These are phyloP conservation scores for Pelagia noctiluca DNA, from an alignment of 30 jellyfish, hydroid and myxozoan genomes.

Conservation along the genomic window DNA sequence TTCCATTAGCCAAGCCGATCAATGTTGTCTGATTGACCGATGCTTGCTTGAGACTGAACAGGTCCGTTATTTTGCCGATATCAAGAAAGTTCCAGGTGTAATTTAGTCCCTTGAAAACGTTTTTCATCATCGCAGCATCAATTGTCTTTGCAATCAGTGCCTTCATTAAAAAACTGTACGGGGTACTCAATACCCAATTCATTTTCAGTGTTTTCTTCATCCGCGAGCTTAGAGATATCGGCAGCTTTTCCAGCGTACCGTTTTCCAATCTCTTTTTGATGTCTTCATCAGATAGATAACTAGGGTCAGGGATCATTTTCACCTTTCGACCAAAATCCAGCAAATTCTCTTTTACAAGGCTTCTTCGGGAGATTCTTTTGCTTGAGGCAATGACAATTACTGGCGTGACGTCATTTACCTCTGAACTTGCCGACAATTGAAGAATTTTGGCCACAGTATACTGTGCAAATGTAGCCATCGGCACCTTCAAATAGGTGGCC, in stretches of 20 bases:
- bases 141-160: background rate
- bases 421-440: background rate
- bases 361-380: background rate
- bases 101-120: background rate
- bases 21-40: background rate
- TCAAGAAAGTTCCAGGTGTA: background rate
- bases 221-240: background rate
- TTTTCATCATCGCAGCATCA: background rate
- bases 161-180: background rate
- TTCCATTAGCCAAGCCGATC: background rate
- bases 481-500: background rate
- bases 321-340: background rate
- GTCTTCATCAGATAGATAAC: background rate
- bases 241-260: background rate
- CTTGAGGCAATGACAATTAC: background rate
- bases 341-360: background rate
- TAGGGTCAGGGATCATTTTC: background rate
- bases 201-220: background rate
- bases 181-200: background rate
- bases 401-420: background rate
- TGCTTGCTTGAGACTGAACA: background rate
- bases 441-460: background rate
- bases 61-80: background rate
- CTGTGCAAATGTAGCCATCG: background rate
- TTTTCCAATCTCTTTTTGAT: background rate